phyloP scores from a whole-genome alignment of 2,797 vertebrate species.

The Paguma larvata region DNA sequence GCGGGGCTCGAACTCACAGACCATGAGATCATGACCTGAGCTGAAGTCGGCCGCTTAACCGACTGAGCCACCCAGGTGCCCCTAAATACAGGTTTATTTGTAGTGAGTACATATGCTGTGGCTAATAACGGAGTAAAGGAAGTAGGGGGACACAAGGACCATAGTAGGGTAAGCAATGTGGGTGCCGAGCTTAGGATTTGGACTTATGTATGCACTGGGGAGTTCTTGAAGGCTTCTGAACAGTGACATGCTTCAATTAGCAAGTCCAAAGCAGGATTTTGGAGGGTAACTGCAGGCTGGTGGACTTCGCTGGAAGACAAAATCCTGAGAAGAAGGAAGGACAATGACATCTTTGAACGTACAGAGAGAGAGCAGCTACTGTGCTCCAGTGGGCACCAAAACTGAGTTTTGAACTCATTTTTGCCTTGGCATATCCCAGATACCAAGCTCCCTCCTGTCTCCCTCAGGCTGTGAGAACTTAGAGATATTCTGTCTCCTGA shows the following conservation, averaged over 20 bases:
- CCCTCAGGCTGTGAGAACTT: not conserved
- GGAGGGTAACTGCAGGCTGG: not conserved
- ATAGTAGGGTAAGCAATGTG: not conserved
- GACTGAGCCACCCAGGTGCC: no score
- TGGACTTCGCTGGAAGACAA: not conserved
- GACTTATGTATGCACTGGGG: not conserved
- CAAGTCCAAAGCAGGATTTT: not conserved
- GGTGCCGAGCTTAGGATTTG: not conserved
- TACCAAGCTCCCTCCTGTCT: not conserved
- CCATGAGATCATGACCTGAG: no score
- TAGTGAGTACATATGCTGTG: not conserved
- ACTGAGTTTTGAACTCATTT: not conserved
- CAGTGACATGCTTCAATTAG: not conserved
- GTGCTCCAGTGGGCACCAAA: not conserved
- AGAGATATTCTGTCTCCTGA: not conserved
- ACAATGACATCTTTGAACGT: not conserved
- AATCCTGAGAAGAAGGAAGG: not conserved
- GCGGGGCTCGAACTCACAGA: no score
- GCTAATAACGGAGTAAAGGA: not conserved
- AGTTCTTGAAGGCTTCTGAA: not conserved
- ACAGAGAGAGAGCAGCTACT: not conserved
- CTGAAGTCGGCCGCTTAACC: no score
- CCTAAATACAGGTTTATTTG: not conserved
- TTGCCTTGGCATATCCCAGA: not conserved
- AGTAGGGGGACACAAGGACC: not conserved